Evolutionary conservation across 2,113 vertebrate species (phyloP).

Genomic region (Dermatemys mawii): DNA sequence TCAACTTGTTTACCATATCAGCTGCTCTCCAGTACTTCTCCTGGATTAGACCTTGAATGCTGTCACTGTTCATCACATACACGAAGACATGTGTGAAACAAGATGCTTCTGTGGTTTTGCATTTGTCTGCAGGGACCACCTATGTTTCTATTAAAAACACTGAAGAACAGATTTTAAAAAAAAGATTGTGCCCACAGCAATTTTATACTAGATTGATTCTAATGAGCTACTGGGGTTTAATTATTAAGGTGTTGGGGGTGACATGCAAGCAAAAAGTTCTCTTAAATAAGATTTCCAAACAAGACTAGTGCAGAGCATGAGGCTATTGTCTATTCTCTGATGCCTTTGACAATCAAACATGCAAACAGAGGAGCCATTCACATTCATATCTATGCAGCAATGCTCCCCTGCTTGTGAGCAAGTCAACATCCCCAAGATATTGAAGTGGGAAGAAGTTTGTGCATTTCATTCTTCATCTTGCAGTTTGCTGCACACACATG

Average conservation of each 20-base stretch:
- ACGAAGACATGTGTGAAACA: conserved; percentile 4
- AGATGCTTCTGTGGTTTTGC: neutral
- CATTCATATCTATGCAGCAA: rapidly evolving
- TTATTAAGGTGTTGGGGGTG: neutral
- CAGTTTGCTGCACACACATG: neutral
- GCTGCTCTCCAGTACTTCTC: neutral
- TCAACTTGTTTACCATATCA: neutral
- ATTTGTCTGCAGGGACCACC: neutral
- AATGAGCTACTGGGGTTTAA: neutral
- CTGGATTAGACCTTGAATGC: neutral
- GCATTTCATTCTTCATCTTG: neutral
- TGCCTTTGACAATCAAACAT: neutral
- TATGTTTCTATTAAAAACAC: neutral
- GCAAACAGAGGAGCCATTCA: neutral
- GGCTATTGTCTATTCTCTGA: neutral
- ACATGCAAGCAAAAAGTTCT: neutral
- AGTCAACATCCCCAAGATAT: neutral
- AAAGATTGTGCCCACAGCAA: rapidly evolving
- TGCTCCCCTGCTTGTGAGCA: neutral
- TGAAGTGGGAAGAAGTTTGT: neutral
- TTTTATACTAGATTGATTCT: neutral
- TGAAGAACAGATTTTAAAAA: neutral
- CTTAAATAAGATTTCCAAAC: neutral
- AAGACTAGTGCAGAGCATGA: neutral
- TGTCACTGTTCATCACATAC: neutral